Percentiles rank a stretch among this genome's conserved stretches.
Conservation (phyloP, 2,888 invertebrate genomes). For the Congeria kusceri region DNA sequence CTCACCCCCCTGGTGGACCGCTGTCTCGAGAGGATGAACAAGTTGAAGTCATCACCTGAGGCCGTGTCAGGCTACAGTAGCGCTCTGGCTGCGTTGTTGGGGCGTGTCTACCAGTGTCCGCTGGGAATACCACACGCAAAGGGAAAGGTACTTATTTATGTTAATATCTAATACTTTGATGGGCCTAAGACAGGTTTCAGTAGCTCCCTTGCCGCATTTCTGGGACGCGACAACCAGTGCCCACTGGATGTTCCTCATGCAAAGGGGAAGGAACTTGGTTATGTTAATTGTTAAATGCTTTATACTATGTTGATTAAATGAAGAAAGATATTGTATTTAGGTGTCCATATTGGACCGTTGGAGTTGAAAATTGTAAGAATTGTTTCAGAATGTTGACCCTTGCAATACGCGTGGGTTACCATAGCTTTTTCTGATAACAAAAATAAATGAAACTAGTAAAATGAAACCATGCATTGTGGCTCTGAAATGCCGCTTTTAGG, state of each 20-base stretch:
- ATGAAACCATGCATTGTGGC: too few relatives aligned
- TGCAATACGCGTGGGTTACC: too few relatives aligned
- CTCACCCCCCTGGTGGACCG: slow-evolving; percentile 96
- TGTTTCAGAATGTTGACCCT: too few relatives aligned
- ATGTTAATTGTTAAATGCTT: too few relatives aligned
- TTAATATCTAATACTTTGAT: background rate
- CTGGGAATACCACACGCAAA: slow-evolving; percentile 96
- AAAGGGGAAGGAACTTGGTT: slow-evolving; percentile 91
- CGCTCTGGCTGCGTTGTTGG: slow-evolving; percentile 95
- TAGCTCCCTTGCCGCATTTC: slow-evolving; percentile 95
- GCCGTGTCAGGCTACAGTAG: slow-evolving; percentile 93
- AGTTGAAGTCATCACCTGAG: slow-evolving; percentile 93
- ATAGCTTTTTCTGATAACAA: too few relatives aligned
- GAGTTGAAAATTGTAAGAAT: too few relatives aligned
- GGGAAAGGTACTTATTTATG: slow-evolving; percentile 90
- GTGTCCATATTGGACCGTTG: too few relatives aligned
- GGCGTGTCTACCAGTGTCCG: slow-evolving; percentile 91
- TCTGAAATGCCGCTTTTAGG: too few relatives aligned
- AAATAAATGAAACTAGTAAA: too few relatives aligned
- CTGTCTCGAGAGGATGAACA: slow-evolving; percentile 84
- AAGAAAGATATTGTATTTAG: too few relatives aligned
- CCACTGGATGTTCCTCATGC: slow-evolving; percentile 94
- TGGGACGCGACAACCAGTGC: slow-evolving; percentile 93
- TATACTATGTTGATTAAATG: too few relatives aligned
- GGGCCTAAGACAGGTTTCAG: slow-evolving; percentile 88